phyloP scores from a whole-genome alignment of 2,797 vertebrate genomes.

The Trichosurus vulpecula region DNA sequence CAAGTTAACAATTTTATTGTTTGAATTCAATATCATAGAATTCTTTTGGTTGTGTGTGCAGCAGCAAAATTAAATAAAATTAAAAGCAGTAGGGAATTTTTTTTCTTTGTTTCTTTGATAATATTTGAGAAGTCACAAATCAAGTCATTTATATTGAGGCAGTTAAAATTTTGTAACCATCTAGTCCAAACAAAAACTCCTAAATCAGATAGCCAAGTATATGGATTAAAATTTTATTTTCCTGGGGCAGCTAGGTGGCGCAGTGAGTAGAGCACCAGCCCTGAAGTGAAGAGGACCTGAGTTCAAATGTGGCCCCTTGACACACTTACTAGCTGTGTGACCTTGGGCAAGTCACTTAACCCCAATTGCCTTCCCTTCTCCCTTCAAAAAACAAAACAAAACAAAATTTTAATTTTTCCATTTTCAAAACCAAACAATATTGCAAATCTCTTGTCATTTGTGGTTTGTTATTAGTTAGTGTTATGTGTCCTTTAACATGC shows the following conservation, averaged over 20 bases:
- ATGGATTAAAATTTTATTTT: conserved; percentile 44
- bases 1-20: too few relatives aligned
- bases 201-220: conserved; percentile 44
- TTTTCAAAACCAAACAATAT: conserved; percentile 45
- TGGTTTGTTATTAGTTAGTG: conserved; percentile 70
- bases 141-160: conserved; percentile 17
- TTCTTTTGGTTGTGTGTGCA: not conserved
- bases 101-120: conserved; percentile 24
- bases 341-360: too few relatives aligned
- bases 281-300: too few relatives aligned
- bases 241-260: too few relatives aligned
- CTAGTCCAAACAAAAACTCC: conserved; percentile 38
- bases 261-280: too few relatives aligned
- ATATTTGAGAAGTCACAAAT: conserved; percentile 25
- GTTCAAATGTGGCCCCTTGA: too few relatives aligned
- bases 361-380: too few relatives aligned
- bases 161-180: conserved; percentile 50
- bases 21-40: not conserved
- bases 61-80: not conserved
- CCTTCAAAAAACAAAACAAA: too few relatives aligned
- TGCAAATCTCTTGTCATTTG: conserved; percentile 51
- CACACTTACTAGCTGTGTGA: too few relatives aligned
- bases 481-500: conserved; percentile 74
- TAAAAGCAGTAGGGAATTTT: too few relatives aligned
- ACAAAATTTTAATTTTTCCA: too few relatives aligned